Evolutionary conservation across 2,113 vertebrate genomes (phyloP).

Genomic region (Brachypodius melanocephalos): DNA sequence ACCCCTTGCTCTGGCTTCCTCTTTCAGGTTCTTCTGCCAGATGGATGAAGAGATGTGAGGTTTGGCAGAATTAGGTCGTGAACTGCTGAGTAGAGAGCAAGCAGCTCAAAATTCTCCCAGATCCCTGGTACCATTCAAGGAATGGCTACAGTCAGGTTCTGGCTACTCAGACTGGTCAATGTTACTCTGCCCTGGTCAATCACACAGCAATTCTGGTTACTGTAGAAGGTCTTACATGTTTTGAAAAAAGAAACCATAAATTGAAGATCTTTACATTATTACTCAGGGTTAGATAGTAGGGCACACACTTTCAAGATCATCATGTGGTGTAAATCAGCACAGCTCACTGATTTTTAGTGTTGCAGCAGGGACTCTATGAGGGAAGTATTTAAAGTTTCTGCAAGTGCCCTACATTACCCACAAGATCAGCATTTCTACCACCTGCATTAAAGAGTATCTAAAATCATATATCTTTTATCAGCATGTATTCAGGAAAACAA

Average conservation of each 20-base stretch:
- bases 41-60: neutral
- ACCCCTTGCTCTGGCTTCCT: neutral
- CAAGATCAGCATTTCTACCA: neutral
- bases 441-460: neutral
- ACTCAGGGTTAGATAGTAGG: neutral
- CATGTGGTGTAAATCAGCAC: neutral
- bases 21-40: neutral
- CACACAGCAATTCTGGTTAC: neutral
- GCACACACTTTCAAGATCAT: neutral
- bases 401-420: neutral
- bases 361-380: neutral
- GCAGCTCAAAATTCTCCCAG: neutral
- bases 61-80: neutral
- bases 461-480: neutral
- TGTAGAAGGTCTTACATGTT: neutral
- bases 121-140: neutral
- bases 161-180: rapidly evolving
- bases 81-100: neutral
- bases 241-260: neutral
- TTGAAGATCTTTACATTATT: neutral
- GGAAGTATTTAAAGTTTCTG: neutral
- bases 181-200: neutral
- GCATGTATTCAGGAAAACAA: neutral
- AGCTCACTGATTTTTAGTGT: neutral
- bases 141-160: neutral